Percentiles rank a stretch among this genome's conserved stretches.
Evolutionary conservation across 2,888 invertebrate species (phyloP).

Genomic region (Lasioglossum marginatum): DNA sequence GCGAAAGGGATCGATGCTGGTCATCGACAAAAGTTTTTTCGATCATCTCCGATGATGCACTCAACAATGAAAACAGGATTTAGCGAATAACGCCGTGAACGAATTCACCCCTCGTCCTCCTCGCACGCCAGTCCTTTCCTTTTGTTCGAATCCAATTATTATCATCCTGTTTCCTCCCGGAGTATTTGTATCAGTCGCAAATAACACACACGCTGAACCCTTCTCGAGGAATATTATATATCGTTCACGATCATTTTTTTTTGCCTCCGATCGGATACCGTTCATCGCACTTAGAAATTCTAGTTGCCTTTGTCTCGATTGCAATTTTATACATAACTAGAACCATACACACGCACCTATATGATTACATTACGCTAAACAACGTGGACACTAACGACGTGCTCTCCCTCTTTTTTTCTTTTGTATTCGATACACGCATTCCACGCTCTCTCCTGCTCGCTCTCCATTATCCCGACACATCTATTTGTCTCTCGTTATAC

Average conservation of each 20-base stretch:
- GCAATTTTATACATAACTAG: conserved; percentile 37
- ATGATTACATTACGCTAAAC: conserved; percentile 49
- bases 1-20: not conserved
- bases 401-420: not conserved
- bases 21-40: conserved; percentile 11
- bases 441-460: conserved; percentile 32
- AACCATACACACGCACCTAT: conserved; percentile 45
- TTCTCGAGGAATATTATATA: conserved; percentile 12
- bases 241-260: conserved; percentile 14
- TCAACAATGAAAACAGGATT: conserved; percentile 47
- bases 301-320: conserved; percentile 21
- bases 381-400: conserved; percentile 38
- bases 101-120: not conserved
- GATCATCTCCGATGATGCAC: conserved; percentile 44
- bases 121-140: not conserved
- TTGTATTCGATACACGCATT: conserved; percentile 40
- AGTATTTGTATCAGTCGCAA: conserved; percentile 24
- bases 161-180: conserved; percentile 9
- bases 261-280: not conserved
- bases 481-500: not conserved
- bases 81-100: conserved; percentile 26
- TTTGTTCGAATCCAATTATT: not conserved
- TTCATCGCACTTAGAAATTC: conserved; percentile 29
- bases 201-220: conserved; percentile 19
- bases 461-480: conserved; percentile 27